Conservation (phyloP, 2,113 vertebrate genomes). For the Aldabrachelys gigantea region DNA sequence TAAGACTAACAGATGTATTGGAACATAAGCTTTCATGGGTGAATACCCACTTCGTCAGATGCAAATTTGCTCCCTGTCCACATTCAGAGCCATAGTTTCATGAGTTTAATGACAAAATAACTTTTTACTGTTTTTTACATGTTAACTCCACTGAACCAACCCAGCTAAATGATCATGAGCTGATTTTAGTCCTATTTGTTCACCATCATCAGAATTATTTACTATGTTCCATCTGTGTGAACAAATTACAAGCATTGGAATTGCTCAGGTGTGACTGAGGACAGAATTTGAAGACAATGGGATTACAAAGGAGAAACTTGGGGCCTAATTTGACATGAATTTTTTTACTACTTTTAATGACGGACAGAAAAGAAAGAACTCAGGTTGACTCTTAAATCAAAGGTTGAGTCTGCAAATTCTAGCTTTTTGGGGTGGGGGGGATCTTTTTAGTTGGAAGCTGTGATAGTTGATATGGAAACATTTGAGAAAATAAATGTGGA, state of each 20-base stretch:
- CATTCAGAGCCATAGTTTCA: background rate
- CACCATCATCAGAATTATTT: background rate
- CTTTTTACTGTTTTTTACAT: background rate
- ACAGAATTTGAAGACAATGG: background rate
- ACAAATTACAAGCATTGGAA: background rate
- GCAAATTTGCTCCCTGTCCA: background rate
- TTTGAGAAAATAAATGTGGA: background rate
- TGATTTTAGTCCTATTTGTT: background rate
- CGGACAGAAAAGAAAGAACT: background rate
- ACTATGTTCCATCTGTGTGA: background rate
- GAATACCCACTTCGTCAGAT: background rate
- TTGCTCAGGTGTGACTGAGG: background rate
- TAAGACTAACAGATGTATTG: too few species aligned
- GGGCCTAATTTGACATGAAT: background rate
- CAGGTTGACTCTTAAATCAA: background rate
- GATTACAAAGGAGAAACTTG: background rate
- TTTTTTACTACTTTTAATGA: background rate
- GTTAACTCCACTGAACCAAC: background rate
- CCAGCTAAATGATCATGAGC: background rate
- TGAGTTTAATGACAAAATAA: background rate
- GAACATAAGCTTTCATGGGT: too few species aligned
- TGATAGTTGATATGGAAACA: background rate
- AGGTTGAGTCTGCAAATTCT: background rate
- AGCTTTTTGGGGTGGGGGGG: background rate
- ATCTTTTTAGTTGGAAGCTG: background rate